Base-by-base conservation (phyloP, 2,797 vertebrate species). In the Parauchenoglanis punctatus region DNA sequence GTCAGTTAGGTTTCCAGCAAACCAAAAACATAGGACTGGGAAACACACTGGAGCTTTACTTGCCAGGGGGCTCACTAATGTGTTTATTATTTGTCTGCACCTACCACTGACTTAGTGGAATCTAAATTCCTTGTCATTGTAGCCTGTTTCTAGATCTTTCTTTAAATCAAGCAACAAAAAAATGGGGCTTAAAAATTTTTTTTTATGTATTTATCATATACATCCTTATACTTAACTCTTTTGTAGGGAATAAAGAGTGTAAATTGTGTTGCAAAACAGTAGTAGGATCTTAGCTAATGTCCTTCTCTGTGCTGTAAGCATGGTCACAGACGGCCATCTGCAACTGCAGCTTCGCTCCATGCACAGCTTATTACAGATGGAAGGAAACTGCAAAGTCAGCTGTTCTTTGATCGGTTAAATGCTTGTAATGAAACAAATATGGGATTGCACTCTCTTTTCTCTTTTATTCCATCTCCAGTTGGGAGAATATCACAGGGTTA, bases 401-500 rank as follows among this genome's bases (percentile, higher is more conserved):
- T 40, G 72, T 65, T 75, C 58, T 72, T 68, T 86, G 61, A 81
- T 70, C 85, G 35, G 15, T 15, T 58, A 81, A 86, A 83, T 52
- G 18, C 58, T 59, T 49, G 28, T 73, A 83, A 65, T 84, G 49
- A 87, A 77, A 78, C 73, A 83, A 54, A 83, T 67, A 52, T 44
- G 81, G 68, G 28, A n/a, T 65, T 83, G 70, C n/a, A 13, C 31
- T 68, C 15, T 31, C 2, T 11, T 52, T 67, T 87, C 12, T n/a
- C 61, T 84, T 77, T 68, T 58, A 76, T 84, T 65, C 35, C 52
- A 2, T 78, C 81, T 68, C 59, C 23, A 84, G 61, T 78, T 56
- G 52, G 52, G 25, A 44, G 59, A 84, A 77, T 49, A 78, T 76
- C 70, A 87, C 73, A 87, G 80, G 70, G 84, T 92, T 91, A 94